These are phyloP conservation scores for Troides helena DNA, from an alignment of 2,888 invertebrate species.

Conservation along the genomic window DNA sequence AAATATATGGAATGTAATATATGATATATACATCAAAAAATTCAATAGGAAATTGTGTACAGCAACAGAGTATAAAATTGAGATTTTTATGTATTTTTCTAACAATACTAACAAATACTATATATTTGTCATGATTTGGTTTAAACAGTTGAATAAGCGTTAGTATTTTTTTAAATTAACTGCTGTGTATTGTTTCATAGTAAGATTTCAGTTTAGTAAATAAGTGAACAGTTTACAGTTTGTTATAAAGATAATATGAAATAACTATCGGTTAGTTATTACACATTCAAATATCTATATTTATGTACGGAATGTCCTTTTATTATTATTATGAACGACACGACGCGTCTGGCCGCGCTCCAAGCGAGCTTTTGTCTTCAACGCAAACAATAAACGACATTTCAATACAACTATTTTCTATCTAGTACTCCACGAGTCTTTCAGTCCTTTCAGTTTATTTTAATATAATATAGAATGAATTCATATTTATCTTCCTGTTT, in stretches of 20 bases:
- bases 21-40: no score
- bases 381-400: slow-evolving; percentile 19
- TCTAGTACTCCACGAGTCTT: slow-evolving; percentile 4
- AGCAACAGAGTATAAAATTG: no score
- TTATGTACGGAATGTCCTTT: slow-evolving; percentile 12
- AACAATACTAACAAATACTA: no score
- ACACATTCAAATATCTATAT: background rate
- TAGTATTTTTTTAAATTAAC: no score
- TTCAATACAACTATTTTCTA: slow-evolving; percentile 2
- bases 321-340: slow-evolving; percentile 12
- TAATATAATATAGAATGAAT: background rate
- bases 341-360: slow-evolving; percentile 13
- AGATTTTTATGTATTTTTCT: no score
- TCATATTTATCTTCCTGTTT: background rate
- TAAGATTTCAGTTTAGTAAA: no score
- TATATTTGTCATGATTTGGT: no score
- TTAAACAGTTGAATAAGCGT: no score
- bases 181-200: no score
- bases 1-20: background rate
- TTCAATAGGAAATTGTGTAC: no score
- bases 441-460: background rate
- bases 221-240: background rate
- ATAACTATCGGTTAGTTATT: background rate
- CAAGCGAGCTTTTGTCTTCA: slow-evolving; percentile 17
- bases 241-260: background rate